These are phyloP conservation scores for Scotopteryx bipunctaria DNA, from an alignment of 2,888 invertebrate species.

Conservation along the genomic window DNA sequence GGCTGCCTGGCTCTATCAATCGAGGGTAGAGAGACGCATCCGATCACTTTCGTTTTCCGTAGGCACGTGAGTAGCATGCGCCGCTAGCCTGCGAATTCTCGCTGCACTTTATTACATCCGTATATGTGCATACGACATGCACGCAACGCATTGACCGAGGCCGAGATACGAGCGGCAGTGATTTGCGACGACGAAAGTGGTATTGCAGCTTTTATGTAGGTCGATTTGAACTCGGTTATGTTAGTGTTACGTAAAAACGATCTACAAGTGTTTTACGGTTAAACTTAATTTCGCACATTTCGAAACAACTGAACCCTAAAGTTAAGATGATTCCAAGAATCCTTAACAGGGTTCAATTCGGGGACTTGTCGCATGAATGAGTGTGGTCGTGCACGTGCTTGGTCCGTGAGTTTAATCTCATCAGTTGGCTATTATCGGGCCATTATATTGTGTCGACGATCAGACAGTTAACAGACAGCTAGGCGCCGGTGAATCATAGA, in stretches of 20 bases:
- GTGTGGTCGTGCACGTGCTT: constrained; percentile 46
- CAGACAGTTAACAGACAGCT: constrained; percentile 75
- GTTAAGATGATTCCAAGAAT: constrained; percentile 18
- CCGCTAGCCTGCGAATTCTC: constrained; percentile 77
- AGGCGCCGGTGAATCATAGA: constrained; percentile 81
- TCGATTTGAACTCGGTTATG: constrained; percentile 73
- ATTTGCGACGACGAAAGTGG: constrained; percentile 83
- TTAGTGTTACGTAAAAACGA: constrained; percentile 69
- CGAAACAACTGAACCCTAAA: constrained; percentile 6
- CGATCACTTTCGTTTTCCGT: constrained; percentile 79
- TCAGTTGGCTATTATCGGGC: constrained; percentile 71
- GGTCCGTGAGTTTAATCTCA: constrained; percentile 70
- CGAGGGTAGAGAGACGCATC: constrained; percentile 76
- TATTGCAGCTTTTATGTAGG: constrained; percentile 81
- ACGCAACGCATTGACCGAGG: constrained; percentile 81
- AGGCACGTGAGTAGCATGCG: constrained; percentile 76
- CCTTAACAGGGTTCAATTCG: constrained; percentile 27
- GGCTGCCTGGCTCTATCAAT: constrained; percentile 65
- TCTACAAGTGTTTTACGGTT: constrained; percentile 41
- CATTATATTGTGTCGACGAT: constrained; percentile 72
- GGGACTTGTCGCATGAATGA: constrained; percentile 31
- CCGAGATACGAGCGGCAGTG: constrained; percentile 77
- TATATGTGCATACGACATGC: constrained; percentile 80
- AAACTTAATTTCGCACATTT: constrained; percentile 37
- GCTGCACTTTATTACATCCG: constrained; percentile 78